Conservation (phyloP, 2,113 vertebrate species). For the Nerophis lumbriciformis region DNA sequence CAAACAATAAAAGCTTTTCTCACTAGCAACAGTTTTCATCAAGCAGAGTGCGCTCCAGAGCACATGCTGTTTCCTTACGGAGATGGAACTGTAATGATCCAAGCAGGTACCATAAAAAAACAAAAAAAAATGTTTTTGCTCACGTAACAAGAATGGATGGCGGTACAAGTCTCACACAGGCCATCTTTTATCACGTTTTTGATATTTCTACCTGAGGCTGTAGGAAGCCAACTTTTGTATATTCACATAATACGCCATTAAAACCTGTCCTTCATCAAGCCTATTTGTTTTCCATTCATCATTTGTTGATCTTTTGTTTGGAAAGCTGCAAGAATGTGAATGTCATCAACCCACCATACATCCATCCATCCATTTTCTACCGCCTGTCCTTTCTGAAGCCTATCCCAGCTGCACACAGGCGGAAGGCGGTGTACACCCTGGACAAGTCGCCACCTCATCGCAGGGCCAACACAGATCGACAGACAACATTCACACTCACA, state of each 20-base stretch:
- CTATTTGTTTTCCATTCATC: slow-evolving; percentile 56
- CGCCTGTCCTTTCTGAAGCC: too few relatives aligned
- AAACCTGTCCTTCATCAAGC: slow-evolving; percentile 55
- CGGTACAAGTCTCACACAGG: slow-evolving; percentile 54
- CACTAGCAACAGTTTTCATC: slow-evolving; percentile 50
- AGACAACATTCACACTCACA: too few relatives aligned
- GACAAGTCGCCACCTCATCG: too few relatives aligned
- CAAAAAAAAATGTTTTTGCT: slow-evolving; percentile 29
- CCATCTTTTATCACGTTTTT: slow-evolving; percentile 44
- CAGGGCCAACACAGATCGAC: too few relatives aligned
- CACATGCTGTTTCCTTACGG: slow-evolving; percentile 58
- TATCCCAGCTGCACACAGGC: too few relatives aligned
- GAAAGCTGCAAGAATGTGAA: slow-evolving; percentile 55
- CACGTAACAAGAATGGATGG: slow-evolving; percentile 42
- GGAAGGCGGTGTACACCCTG: too few relatives aligned
- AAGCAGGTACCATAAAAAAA: slow-evolving; percentile 43
- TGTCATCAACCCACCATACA: slow-evolving; percentile 58
- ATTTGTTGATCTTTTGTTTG: slow-evolving; percentile 38
- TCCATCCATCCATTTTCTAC: too few relatives aligned
- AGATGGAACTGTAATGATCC: slow-evolving; percentile 52
- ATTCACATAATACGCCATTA: slow-evolving; percentile 66
- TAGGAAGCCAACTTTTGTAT: slow-evolving; percentile 35
- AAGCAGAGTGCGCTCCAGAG: slow-evolving; percentile 46
- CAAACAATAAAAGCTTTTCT: slow-evolving; percentile 43
- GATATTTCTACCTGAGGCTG: slow-evolving; percentile 42